phyloP scores from a whole-genome alignment of 2,888 invertebrate genomes.

The Conomelus anceps region DNA sequence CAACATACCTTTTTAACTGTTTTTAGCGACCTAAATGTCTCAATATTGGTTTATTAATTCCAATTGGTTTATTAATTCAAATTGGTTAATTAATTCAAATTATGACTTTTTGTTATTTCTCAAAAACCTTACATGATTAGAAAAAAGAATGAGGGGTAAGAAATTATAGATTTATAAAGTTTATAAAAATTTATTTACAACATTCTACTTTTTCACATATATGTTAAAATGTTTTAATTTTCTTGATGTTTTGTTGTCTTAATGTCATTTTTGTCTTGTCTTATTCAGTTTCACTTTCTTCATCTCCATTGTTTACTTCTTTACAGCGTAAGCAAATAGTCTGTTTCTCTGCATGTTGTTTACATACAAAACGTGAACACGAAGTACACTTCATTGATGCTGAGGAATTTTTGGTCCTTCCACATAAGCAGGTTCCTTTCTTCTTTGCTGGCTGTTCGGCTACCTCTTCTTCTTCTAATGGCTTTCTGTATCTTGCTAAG shows the following conservation, averaged over 20 bases:
- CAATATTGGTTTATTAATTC: neutral
- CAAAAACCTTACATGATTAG: neutral
- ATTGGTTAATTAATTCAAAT: too few species aligned
- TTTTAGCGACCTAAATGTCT: neutral
- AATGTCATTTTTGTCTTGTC: too few species aligned
- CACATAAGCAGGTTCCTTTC: conserved; percentile 10
- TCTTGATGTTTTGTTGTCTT: too few species aligned
- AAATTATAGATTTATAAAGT: neutral
- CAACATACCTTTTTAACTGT: neutral
- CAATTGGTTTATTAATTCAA: neutral
- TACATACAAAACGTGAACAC: neutral
- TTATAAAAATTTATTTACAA: too few species aligned
- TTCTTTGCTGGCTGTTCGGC: neutral
- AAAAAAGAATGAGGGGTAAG: neutral
- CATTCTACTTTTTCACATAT: too few species aligned
- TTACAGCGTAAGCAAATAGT: neutral
- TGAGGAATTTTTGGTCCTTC: neutral
- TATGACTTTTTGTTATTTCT: too few species aligned
- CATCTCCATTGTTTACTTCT: neutral
- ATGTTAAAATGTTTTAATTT: neutral
- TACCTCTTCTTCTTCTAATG: neutral
- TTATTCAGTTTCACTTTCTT: too few species aligned
- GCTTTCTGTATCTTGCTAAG: neutral
- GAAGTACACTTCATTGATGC: neutral
- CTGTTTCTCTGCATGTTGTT: conserved; percentile 5